Evolutionary conservation across 2,113 vertebrate genomes (phyloP).

Genomic region (Erinaceus europaeus): DNA sequence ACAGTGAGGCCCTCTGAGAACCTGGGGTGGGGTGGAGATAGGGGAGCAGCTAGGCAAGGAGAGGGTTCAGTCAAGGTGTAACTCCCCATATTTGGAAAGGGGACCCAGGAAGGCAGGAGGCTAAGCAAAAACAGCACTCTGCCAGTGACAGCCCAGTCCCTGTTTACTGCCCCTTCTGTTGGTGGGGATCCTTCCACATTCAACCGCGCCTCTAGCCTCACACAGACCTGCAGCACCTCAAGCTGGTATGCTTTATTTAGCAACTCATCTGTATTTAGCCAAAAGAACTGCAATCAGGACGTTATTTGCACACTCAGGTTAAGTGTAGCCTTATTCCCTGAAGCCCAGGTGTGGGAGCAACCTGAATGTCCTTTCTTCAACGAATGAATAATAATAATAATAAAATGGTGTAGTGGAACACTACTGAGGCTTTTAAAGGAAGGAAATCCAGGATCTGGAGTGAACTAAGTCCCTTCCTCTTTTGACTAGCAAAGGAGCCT

Average conservation of each 20-base stretch:
- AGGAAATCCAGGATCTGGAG: background rate
- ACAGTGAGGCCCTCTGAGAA: fast-evolving
- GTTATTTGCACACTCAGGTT: fast-evolving
- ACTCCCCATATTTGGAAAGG: no score
- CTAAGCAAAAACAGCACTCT: no score
- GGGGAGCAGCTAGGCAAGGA: background rate
- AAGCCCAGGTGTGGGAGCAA: background rate
- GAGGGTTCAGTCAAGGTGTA: no score
- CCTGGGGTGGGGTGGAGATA: background rate
- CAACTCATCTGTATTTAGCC: background rate
- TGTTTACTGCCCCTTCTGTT: no score
- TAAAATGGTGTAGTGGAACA: no score
- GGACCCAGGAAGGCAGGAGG: no score
- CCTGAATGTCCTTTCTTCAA: background rate
- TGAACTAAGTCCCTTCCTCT: background rate
- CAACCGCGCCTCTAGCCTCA: no score
- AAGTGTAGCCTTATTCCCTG: fast-evolving
- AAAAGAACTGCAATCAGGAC: background rate
- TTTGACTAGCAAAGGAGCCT: background rate
- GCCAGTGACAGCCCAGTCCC: no score
- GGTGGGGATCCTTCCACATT: no score
- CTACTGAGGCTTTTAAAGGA: background rate
- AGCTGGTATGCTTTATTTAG: no score
- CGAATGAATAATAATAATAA: background rate
- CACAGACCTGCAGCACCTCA: no score